These are phyloP conservation scores for Drosophila percnosoma DNA, from an alignment of 2,888 invertebrate species.

Conservation along the genomic window DNA sequence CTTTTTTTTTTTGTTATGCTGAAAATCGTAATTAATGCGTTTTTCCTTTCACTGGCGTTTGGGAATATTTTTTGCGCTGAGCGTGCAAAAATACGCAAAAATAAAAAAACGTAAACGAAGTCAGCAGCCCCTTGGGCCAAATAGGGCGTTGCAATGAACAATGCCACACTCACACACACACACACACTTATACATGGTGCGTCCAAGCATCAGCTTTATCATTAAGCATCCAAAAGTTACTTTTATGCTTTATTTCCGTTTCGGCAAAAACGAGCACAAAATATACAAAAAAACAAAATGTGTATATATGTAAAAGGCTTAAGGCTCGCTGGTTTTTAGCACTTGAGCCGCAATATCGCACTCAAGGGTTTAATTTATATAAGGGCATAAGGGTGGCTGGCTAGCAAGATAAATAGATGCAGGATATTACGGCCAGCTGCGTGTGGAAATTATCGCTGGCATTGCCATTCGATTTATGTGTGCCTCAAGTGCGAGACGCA, in stretches of 20 bases:
- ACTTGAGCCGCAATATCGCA: conserved; percentile 77
- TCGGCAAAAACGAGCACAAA: conserved; percentile 24
- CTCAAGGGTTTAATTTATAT: conserved; percentile 73
- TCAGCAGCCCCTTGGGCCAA: conserved; percentile 36
- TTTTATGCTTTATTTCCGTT: conserved; percentile 79
- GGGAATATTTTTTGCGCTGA: conserved; percentile 59
- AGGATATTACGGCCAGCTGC: conserved; percentile 71
- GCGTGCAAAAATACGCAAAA: conserved; percentile 67
- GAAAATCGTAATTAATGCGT: conserved; percentile 79
- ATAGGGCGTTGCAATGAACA: conserved; percentile 53
- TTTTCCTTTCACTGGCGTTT: conserved; percentile 58
- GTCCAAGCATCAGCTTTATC: conserved; percentile 65
- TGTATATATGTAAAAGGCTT: conserved; percentile 53
- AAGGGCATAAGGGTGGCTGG: conserved; percentile 44
- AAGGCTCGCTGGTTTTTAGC: conserved; percentile 60
- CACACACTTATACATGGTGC: conserved; percentile 6
- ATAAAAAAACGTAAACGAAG: conserved; percentile 12
- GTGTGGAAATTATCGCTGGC: conserved; percentile 66
- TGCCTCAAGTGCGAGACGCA: conserved; percentile 67
- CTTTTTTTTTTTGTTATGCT: conserved; percentile 51
- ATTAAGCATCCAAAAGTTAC: conserved; percentile 76
- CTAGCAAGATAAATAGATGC: conserved; percentile 74
- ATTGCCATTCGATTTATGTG: conserved; percentile 61
- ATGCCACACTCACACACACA: conserved; percentile 29
- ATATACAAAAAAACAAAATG: conserved; percentile 8